Percentiles rank a stretch among this genome's conserved stretches.
Conservation (phyloP, 2,113 vertebrate genomes). For the Albula goreensis region DNA sequence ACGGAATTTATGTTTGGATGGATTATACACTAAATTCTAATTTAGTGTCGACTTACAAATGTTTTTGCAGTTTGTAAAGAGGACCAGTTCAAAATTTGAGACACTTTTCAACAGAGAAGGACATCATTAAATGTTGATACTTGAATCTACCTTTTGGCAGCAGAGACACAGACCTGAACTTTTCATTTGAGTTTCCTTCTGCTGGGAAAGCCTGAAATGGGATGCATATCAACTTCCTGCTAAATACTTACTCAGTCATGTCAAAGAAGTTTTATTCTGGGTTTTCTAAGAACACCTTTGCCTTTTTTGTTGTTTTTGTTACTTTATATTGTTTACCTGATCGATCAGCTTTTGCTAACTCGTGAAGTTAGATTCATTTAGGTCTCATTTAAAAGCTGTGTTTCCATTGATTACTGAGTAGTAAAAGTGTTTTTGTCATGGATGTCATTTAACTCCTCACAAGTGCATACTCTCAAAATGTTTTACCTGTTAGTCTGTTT, state of each 20-base stretch:
- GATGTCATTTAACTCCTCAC: not conserved
- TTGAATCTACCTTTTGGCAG: conserved; percentile 15
- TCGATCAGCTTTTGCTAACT: not conserved
- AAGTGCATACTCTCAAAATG: not conserved
- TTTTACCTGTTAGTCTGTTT: no score
- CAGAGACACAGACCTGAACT: not conserved
- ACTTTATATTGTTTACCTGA: not conserved
- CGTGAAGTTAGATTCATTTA: not conserved
- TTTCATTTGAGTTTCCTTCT: not conserved
- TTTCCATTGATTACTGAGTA: not conserved
- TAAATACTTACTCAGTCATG: no score
- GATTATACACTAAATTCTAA: not conserved
- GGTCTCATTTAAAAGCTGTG: not conserved
- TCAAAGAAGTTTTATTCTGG: no score
- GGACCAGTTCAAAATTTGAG: not conserved
- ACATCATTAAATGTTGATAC: not conserved
- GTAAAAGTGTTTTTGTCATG: not conserved
- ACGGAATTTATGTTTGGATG: not conserved
- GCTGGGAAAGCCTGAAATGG: not conserved
- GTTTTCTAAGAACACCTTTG: not conserved
- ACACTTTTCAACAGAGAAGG: not conserved
- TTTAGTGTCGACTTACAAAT: no score
- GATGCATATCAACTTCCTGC: no score
- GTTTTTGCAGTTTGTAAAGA: not conserved
- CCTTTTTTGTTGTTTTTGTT: not conserved